phyloP scores from a whole-genome alignment of 2,888 invertebrate species.

The Pollenia labialis region DNA sequence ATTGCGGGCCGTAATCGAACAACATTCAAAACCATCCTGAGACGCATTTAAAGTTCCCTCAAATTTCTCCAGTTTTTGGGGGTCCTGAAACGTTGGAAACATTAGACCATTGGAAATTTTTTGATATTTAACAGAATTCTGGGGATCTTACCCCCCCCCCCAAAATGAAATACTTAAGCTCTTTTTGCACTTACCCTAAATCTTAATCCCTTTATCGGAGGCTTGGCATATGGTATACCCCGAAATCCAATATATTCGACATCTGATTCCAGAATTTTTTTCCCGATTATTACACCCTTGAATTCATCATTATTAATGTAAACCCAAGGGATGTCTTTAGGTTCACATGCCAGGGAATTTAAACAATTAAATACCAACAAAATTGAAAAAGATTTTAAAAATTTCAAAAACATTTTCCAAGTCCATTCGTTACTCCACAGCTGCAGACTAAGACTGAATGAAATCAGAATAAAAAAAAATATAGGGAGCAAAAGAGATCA shows the following conservation, averaged over 20 bases:
- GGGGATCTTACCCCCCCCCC: too few relatives aligned
- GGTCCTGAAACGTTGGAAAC: conserved; percentile 81
- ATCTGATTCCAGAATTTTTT: conserved; percentile 60
- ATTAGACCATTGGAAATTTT: too few relatives aligned
- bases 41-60: conserved; percentile 82
- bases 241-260: conserved; percentile 74
- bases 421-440: neutral
- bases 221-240: conserved; percentile 78
- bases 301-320: conserved; percentile 60
- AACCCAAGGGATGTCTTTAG: conserved; percentile 14
- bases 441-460: conserved; percentile 16
- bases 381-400: neutral
- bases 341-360: neutral
- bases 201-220: conserved; percentile 82
- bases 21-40: conserved; percentile 85
- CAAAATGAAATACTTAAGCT: too few relatives aligned
- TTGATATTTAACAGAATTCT: too few relatives aligned
- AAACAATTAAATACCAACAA: conserved; percentile 13
- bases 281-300: conserved; percentile 50
- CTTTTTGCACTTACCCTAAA: conserved; percentile 74
- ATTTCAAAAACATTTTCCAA: conserved; percentile 13
- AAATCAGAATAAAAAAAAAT: neutral
- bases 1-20: conserved; percentile 80
- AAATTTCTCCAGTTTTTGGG: conserved; percentile 78
- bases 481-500: too few relatives aligned